phyloP scores from a whole-genome alignment of 2,888 invertebrate species.

The Theretra japonica region DNA sequence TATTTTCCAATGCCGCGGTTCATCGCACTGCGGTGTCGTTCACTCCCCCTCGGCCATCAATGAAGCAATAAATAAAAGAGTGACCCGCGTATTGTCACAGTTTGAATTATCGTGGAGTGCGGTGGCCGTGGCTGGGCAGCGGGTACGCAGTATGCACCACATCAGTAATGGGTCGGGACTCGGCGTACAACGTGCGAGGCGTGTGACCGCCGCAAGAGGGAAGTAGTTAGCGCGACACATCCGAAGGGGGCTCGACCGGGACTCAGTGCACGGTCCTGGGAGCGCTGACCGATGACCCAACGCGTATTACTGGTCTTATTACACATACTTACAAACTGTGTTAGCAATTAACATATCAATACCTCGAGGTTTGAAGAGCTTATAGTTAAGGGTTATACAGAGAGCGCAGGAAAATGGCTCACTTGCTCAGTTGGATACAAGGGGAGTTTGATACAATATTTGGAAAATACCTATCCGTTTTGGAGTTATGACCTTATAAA shows the following conservation, averaged over 20 bases:
- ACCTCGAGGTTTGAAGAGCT: too few species aligned
- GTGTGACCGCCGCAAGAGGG: constrained; percentile 17
- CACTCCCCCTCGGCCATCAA: not conserved
- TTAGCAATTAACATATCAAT: too few species aligned
- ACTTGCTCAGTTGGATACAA: too few species aligned
- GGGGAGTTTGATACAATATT: too few species aligned
- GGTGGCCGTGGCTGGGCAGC: not conserved
- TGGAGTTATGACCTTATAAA: too few species aligned
- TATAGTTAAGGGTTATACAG: too few species aligned
- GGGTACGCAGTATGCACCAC: not conserved
- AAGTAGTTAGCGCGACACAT: constrained; percentile 22
- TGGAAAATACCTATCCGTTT: too few species aligned
- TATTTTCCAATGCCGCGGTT: not conserved
- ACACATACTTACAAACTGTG: too few species aligned
- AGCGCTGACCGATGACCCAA: constrained; percentile 13
- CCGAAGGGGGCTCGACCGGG: constrained; percentile 15
- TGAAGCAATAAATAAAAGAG: not conserved
- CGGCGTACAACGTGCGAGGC: too few species aligned
- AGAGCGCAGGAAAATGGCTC: too few species aligned
- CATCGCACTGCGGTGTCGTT: constrained; percentile 4
- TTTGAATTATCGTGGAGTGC: not conserved
- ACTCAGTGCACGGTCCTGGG: not conserved
- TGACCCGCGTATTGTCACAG: not conserved
- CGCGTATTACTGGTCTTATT: not conserved
- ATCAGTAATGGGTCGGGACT: not conserved